Base-by-base conservation (phyloP, 2,888 invertebrate species). In the Caenorhabditis afra region DNA sequence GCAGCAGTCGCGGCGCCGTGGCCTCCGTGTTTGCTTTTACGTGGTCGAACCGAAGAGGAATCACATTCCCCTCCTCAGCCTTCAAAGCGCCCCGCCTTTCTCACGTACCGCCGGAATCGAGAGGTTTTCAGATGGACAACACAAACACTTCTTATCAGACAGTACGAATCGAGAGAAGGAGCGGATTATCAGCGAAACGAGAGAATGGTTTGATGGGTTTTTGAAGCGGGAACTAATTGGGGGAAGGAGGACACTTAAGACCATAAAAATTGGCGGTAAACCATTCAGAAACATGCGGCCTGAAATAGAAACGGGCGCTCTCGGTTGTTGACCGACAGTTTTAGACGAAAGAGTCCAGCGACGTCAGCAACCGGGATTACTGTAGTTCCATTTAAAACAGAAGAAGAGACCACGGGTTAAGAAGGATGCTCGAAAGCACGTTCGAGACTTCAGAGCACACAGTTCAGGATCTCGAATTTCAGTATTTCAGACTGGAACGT, bases 1-100 rank as follows among this genome's bases (percentile, higher is more conserved):
- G 29, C 62, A 64, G 68, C 59, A 61, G 59, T 59, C 68, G 68
- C 45, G 68, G 68, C 68, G 68, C 68, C 68, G 68, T 55, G 39
- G 45, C 49, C 55, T 44, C 47, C 37, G 20, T 61, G 59, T 70
- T 70, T 70, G 47, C 52, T 59, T 70, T 70, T 55, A 70, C 70
- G 70, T 70, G 70, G 70, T 39, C 61, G 47, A 70, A 70, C 61
- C 70, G 61, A 61, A 61, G 41, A 44, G 37, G 52, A 58, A 59
- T 68, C 67, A 59, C 14, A 11, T 23, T 50, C 29, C 23, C 2
- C 29, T n/a, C n/a, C n/a, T n/a, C n/a, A n/a, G 22, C 18, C 29
- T 14, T 52, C 23, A 14, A 23, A 8, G 41, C 35, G 41, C 50
- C 18, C 49, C 58, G 44, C n/a, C n/a, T 59, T 59, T 53, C n/a